Base-by-base conservation (phyloP, 2,888 invertebrate species). In the Brachynemurus nebulosus region DNA sequence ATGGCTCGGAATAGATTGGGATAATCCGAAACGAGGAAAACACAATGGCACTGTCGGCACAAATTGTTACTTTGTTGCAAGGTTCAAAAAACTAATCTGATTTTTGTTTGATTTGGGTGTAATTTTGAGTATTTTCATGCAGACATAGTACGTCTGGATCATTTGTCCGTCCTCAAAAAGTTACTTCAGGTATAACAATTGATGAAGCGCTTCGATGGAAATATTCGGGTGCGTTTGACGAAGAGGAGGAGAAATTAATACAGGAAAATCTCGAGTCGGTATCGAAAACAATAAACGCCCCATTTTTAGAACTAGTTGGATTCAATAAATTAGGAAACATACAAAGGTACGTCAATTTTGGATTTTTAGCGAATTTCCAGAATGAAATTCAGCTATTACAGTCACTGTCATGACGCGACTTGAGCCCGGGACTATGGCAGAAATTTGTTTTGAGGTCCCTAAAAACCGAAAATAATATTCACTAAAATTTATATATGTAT, bases 1-100 rank as follows among this genome's bases (percentile, higher is more conserved):
- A 21, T 96, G 95, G 96, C 69, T 90, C 45, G 97, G 97, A 1
- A 76, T 97, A n/a, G 96, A 97, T 61, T 97, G 96, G 96, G 96
- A 97, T 62, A 80, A 91, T 55, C 72, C 77, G 3, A 65, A 68
- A 6, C 72, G 96, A 55, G 97, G 97, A 2, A 95, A 92, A 62
- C 96, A 97, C 59, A 80, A 91, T 68, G 97, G 97, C 1, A 74
- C 72, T 35, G 75, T 92, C 34, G 78, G 89, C 50, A 88, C 81
- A 38, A 67, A 75, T 38, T 74, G 77, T 51, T 96, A 95, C 63
- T 97, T 95, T 62, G 69, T 74, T 58, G 70, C 85, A 1, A 74
- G 75, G 75, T 75, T 59, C 7, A 18, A 37, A n/a, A n/a, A n/a
- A n/a, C n/a, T n/a, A n/a, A n/a, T n/a, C n/a, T n/a, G n/a, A n/a